Evolutionary conservation across 2,888 invertebrate genomes (phyloP), one percentile per base, ranked within the genome.

Genomic region (Podabrus alpinus): DNA sequence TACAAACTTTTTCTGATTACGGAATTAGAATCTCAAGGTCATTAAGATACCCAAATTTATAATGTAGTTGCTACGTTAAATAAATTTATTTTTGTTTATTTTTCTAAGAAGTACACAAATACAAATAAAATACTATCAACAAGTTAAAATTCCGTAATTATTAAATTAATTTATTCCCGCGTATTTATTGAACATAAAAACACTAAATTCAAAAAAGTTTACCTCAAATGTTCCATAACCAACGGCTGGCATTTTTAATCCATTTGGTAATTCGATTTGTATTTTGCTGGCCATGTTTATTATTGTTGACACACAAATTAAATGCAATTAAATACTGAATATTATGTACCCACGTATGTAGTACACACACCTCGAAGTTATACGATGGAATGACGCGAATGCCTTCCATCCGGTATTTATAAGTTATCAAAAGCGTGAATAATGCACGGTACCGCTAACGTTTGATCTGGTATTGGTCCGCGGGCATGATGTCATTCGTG

Each of bases 231-330:
- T 64, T n/a, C 62, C 62, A 10, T 64, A 64, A 13, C 62, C 62
- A 4, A 64, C 62, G 17, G 21, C 62, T 64, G 62, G 62, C 62
- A 64, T 64, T 21, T 64, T 64, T n/a, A 64, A 21, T 17, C 62
- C 62, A 64, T 64, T 64, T 2, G 17, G 17, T 11, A 64, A 19
- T 13, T 64, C 62, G 9, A 79, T 89, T 90, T 0, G 45, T n/a
- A 45, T 45, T 45, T 45, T 45, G 45, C n/a, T 45, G 5, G 45
- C 45, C 45, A 45, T 45, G n/a, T 45, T 45, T n/a, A 45, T 45
- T n/a, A 45, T 45, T 45, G 5, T 45, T 45, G 7, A 45, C 2
- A 3, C 45, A 45, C 45, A 45, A 45, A 45, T 45, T 45, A 45
- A 45, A 45, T 45, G 45, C 45, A 45, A 45, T 45, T 45, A 45